Evolutionary conservation across 2,888 invertebrate genomes (phyloP).

Genomic region (Siphonodentalium dalli): DNA sequence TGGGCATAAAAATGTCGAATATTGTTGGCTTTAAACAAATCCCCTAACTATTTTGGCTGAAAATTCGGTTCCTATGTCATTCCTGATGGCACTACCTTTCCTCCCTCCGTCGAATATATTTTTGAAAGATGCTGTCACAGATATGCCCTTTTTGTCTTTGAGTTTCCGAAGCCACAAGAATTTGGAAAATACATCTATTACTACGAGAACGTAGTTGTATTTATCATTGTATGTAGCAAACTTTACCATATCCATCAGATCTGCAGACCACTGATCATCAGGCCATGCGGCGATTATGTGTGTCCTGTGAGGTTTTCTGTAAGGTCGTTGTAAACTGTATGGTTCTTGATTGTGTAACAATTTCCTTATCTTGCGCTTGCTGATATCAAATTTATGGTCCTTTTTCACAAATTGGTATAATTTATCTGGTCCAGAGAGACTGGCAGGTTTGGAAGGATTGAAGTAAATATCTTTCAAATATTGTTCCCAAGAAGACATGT

Average conservation of each 20-base stretch:
- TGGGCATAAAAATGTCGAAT: no score
- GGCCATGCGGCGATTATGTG: slow-evolving; percentile 21
- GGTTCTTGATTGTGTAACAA: slow-evolving; percentile 31
- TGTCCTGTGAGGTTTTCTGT: slow-evolving; percentile 21
- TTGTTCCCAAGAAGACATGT: no score
- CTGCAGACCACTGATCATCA: no score
- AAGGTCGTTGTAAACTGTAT: slow-evolving; percentile 29
- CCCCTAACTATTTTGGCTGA: slow-evolving; percentile 28
- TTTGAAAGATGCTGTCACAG: slow-evolving; percentile 21
- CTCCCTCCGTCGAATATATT: slow-evolving; percentile 22
- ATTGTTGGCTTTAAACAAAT: slow-evolving; percentile 15
- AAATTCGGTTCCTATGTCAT: slow-evolving; percentile 33
- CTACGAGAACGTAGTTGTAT: slow-evolving; percentile 20
- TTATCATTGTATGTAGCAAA: slow-evolving; percentile 22
- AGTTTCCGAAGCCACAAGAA: slow-evolving; percentile 28
- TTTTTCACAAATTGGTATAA: slow-evolving; percentile 23
- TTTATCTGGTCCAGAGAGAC: slow-evolving; percentile 31
- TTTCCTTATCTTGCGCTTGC: slow-evolving; percentile 31
- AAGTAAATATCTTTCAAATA: slow-evolving; percentile 27
- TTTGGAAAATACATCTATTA: slow-evolving; percentile 29
- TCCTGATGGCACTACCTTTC: slow-evolving; percentile 16
- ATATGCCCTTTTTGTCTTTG: slow-evolving; percentile 22
- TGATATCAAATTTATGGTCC: slow-evolving; percentile 30
- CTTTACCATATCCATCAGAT: slow-evolving; percentile 32
- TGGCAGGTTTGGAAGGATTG: slow-evolving; percentile 21